A percentile compares a stretch with the other conserved stretches of the same genome.
Evolutionary conservation across 2,797 vertebrate species (phyloP).

Genomic region (Sebastes oblongus): DNA sequence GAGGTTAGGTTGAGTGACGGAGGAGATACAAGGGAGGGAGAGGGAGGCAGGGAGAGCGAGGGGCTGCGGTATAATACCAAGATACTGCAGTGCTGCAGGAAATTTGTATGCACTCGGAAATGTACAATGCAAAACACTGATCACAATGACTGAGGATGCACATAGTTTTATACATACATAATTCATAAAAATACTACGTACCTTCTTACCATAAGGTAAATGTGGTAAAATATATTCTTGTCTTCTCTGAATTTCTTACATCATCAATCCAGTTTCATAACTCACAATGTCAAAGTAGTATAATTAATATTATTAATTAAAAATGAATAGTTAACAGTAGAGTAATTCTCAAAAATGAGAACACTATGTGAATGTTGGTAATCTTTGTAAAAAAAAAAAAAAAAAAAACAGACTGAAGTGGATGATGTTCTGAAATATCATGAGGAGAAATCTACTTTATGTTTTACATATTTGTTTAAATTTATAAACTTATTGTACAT

Average conservation of each 20-base stretch:
- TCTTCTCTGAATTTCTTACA: slow-evolving; percentile 63
- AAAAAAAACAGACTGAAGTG: not conserved
- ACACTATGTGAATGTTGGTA: slow-evolving; percentile 51
- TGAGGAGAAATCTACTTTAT: slow-evolving; percentile 38
- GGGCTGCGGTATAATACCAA: slow-evolving; percentile 64
- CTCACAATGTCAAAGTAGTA: slow-evolving; percentile 50
- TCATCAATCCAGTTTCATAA: slow-evolving; percentile 59
- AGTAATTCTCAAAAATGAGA: slow-evolving; percentile 42
- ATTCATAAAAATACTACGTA: slow-evolving; percentile 52
- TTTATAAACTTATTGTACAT: slow-evolving; percentile 67
- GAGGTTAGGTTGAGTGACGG: slow-evolving; percentile 58
- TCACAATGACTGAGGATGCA: slow-evolving; percentile 58
- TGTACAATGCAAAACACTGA: slow-evolving; percentile 68
- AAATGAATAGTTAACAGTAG: slow-evolving; percentile 40
- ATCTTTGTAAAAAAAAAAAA: slow-evolving; percentile 27
- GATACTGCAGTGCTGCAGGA: slow-evolving; percentile 74
- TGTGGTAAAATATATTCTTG: slow-evolving; percentile 40
- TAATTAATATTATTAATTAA: slow-evolving; percentile 43
- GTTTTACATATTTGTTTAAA: slow-evolving; percentile 67
- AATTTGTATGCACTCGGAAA: slow-evolving; percentile 70
- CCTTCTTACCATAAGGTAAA: slow-evolving; percentile 58
- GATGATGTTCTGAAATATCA: slow-evolving; percentile 52
- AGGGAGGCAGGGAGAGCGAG: slow-evolving; percentile 50
- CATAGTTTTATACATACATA: slow-evolving; percentile 68
- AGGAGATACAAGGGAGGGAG: slow-evolving; percentile 43